Evolutionary conservation across 2,797 vertebrate species (phyloP).

Genomic region (Gymnocypris eckloni): DNA sequence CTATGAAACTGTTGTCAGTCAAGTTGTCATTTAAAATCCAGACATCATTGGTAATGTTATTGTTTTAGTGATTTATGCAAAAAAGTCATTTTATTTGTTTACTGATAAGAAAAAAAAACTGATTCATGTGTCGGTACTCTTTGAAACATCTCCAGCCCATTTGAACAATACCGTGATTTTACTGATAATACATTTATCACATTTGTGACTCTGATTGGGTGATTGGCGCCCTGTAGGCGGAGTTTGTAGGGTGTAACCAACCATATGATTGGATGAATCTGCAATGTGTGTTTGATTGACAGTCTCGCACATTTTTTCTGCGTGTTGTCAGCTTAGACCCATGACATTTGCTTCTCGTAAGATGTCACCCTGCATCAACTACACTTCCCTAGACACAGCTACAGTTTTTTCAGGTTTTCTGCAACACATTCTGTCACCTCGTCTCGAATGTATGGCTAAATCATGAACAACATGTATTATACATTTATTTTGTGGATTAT

Average conservation of each 20-base stretch:
- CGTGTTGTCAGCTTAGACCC: constrained; percentile 37
- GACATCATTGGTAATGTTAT: too few species aligned
- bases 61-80: too few species aligned
- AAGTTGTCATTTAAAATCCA: too few species aligned
- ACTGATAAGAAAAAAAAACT: too few species aligned
- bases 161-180: too few species aligned
- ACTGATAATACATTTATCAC: too few species aligned
- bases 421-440: not conserved
- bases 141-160: too few species aligned
- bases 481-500: not conserved
- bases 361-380: constrained; percentile 61
- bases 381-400: constrained; percentile 49
- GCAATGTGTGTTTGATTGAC: constrained; percentile 66
- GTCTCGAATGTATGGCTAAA: not conserved
- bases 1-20: too few species aligned
- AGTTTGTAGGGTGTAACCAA: constrained; percentile 61
- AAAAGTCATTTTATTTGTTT: too few species aligned
- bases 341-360: constrained; percentile 58
- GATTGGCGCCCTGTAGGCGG: constrained; percentile 57
- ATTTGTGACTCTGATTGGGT: constrained; percentile 54
- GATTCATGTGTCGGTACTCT: too few species aligned
- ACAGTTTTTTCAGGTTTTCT: not conserved
- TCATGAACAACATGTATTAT: not conserved
- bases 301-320: constrained; percentile 62
- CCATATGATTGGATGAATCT: constrained; percentile 64